Conservation (phyloP, 2,888 invertebrate species). For the Rotaria magnacalcarata region DNA sequence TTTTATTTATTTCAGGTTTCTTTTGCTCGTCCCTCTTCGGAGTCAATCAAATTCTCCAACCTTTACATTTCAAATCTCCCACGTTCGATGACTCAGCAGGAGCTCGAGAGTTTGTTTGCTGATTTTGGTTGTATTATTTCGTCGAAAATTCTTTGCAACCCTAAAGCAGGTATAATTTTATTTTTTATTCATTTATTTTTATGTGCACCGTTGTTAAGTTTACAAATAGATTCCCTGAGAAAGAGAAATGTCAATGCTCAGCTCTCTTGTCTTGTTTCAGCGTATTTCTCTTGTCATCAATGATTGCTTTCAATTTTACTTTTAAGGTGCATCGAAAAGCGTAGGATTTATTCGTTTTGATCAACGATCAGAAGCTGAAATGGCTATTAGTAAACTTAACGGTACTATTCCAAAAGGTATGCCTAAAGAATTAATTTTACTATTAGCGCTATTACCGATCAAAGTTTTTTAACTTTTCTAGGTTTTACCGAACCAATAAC, state of each 20-base stretch:
- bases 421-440: not conserved
- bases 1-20: constrained; percentile 57
- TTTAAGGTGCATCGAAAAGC: constrained; percentile 76
- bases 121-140: constrained; percentile 60
- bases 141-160: constrained; percentile 60
- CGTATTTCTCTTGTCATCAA: too few species aligned
- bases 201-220: too few species aligned
- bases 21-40: constrained; percentile 60
- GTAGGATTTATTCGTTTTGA: constrained; percentile 89
- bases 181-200: too few species aligned
- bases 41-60: constrained; percentile 60
- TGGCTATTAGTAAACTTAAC: constrained; percentile 82
- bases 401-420: constrained; percentile 76
- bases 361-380: constrained; percentile 80
- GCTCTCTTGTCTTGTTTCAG: too few species aligned
- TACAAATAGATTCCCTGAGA: too few species aligned
- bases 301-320: not conserved
- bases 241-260: too few species aligned
- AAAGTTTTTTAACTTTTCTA: not conserved
- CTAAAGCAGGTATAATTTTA: constrained; percentile 39
- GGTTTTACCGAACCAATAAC: constrained; percentile 44
- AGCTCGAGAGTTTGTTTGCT: constrained; percentile 60
- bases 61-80: constrained; percentile 61
- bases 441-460: too few species aligned
- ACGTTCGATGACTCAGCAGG: constrained; percentile 59